These are phyloP conservation scores for Macrotus californicus DNA, from an alignment of 2,113 vertebrate genomes.

Conservation along the genomic window DNA sequence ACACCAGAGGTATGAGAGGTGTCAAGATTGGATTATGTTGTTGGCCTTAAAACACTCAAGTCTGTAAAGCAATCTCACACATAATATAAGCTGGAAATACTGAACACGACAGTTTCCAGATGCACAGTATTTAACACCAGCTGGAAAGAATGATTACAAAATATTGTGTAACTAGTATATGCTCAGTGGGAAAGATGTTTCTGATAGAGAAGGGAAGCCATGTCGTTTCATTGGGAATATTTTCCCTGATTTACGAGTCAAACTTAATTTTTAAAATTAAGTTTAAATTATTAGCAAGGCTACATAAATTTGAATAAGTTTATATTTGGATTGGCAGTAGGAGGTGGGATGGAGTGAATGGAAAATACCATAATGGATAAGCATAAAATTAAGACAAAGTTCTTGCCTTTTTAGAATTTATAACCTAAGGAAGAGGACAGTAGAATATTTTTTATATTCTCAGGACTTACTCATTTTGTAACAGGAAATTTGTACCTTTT, in stretches of 20 bases:
- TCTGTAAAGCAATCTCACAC: neutral
- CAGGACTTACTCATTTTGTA: neutral
- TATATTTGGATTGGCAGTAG: neutral
- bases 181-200: neutral
- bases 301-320: neutral
- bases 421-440: neutral
- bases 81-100: no score
- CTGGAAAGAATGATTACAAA: neutral
- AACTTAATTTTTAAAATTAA: neutral
- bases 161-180: neutral
- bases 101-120: no score
- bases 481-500: neutral
- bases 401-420: neutral
- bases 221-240: neutral
- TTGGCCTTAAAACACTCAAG: neutral
- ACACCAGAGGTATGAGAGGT: neutral
- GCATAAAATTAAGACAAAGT: neutral
- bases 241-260: neutral
- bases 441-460: neutral
- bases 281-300: neutral
- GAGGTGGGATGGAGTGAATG: neutral
- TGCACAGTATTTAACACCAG: no score
- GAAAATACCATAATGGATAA: neutral
- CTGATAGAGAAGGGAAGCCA: neutral
- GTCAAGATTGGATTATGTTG: neutral